Conservation (phyloP, 2,113 vertebrate genomes). For the Pomatorhinus ruficollis region DNA sequence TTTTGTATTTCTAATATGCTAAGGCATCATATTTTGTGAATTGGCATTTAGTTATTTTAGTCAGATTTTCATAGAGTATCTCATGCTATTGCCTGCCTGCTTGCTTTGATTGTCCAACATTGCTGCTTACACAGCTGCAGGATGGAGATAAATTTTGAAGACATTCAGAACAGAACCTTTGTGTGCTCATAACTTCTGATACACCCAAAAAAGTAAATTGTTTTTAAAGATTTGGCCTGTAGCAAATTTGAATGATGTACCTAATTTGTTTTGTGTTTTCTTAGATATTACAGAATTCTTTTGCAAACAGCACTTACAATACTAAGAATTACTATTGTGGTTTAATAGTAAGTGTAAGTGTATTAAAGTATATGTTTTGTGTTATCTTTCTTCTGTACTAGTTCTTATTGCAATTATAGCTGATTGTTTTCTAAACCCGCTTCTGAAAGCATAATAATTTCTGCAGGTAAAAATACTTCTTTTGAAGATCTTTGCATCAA, state of each 20-base stretch:
- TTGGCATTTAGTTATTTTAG: not conserved
- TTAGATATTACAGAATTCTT: not conserved
- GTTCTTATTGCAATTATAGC: not conserved
- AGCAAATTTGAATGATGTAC: not conserved
- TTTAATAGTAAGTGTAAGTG: not conserved
- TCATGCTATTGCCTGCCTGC: not conserved
- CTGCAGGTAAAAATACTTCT: not conserved
- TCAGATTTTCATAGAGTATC: not conserved
- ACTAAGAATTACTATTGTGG: not conserved
- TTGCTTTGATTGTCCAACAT: not conserved
- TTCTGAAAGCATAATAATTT: not conserved
- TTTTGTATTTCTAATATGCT: not conserved
- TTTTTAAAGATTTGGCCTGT: not conserved
- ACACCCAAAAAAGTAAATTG: not conserved
- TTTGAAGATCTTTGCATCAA: not conserved
- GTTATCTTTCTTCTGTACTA: not conserved
- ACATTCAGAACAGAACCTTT: not conserved
- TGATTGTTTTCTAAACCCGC: not conserved
- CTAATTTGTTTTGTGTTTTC: not conserved
- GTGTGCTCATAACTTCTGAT: not conserved
- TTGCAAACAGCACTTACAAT: not conserved
- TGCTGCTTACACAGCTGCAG: not conserved
- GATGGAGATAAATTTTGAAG: not conserved
- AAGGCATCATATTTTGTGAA: not conserved
- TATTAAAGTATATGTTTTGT: not conserved